Conservation (phyloP, 2,888 invertebrate species). For the Dendrolimus pini region DNA sequence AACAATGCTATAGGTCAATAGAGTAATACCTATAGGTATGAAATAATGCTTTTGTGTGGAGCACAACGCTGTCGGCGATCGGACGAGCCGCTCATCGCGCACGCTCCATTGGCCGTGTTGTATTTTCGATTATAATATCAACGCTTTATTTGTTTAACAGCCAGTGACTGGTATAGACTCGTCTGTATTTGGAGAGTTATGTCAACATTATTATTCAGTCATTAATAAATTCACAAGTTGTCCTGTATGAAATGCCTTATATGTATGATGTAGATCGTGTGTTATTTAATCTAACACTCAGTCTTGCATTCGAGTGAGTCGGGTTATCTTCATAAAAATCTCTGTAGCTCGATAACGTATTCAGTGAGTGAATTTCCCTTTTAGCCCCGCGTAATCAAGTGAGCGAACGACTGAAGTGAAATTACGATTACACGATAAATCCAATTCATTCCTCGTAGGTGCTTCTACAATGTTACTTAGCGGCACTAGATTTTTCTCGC, state of each 20-base stretch:
- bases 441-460: conserved; percentile 45
- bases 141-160: conserved; percentile 33
- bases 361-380: conserved; percentile 36
- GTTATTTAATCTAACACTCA: background rate
- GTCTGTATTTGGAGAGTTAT: conserved; percentile 6
- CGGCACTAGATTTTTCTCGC: conserved; percentile 28
- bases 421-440: conserved; percentile 58
- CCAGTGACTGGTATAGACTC: conserved; percentile 23
- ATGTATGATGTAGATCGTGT: too few relatives aligned
- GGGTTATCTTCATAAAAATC: conserved; percentile 10
- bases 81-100: conserved; percentile 22
- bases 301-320: conserved; percentile 9
- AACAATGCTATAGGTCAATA: conserved; percentile 15
- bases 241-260: too few relatives aligned
- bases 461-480: conserved; percentile 31
- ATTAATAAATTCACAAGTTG: too few relatives aligned
- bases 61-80: conserved; percentile 23
- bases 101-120: conserved; percentile 33
- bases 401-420: conserved; percentile 45
- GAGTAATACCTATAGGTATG: conserved; percentile 3
- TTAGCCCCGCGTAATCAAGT: conserved; percentile 44
- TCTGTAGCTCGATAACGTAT: conserved; percentile 33
- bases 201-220: too few relatives aligned
- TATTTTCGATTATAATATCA: conserved; percentile 29
- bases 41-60: conserved; percentile 17